phyloP scores from a whole-genome alignment of 2,888 invertebrate species.

The Trachelus iudaicus region DNA sequence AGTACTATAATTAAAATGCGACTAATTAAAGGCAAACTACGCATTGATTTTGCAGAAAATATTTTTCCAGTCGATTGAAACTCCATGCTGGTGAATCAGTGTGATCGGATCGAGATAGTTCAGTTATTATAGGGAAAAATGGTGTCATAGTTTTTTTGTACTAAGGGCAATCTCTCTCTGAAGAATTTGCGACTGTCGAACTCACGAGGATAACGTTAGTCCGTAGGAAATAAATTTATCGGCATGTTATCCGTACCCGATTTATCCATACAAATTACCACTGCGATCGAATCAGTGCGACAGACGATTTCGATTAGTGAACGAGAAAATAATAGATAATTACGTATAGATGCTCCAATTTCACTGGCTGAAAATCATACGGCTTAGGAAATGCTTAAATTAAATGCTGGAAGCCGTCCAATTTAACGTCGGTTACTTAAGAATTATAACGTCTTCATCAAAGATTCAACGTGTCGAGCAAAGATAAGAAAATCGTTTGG shows the following conservation, averaged over 20 bases:
- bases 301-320: background rate
- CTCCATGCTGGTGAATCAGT: no score
- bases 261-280: background rate
- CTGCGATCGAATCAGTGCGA: background rate
- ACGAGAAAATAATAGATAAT: background rate
- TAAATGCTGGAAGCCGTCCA: background rate
- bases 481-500: background rate
- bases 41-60: background rate
- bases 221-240: background rate
- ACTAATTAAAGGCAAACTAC: background rate
- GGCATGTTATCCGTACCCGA: background rate
- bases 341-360: background rate
- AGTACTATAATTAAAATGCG: no score
- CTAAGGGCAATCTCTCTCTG: no score
- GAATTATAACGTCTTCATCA: background rate
- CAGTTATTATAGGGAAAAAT: no score
- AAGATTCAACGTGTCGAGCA: background rate
- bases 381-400: background rate
- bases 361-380: background rate
- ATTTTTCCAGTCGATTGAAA: background rate
- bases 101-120: no score
- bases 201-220: background rate
- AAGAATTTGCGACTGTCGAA: background rate
- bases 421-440: background rate
- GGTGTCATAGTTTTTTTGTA: no score